Conservation (phyloP, 2,113 vertebrate species). For the Oxygymnocypris stewartii region DNA sequence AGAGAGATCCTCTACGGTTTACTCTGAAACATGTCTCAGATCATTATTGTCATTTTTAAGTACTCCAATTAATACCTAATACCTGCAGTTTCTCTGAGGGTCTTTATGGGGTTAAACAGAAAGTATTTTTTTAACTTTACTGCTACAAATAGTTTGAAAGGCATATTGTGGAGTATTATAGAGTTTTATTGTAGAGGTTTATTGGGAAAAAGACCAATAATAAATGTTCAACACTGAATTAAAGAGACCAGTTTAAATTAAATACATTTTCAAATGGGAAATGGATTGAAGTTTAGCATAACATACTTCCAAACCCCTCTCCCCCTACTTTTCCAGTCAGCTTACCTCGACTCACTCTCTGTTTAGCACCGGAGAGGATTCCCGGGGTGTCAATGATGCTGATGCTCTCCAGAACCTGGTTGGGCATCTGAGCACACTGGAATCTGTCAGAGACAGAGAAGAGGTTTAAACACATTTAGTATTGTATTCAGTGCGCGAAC, state of each 20-base stretch:
- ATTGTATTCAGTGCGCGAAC: not conserved
- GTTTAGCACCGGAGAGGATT: slow-evolving; percentile 88
- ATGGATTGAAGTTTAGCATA: not conserved
- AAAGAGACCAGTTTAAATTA: not conserved
- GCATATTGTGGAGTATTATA: not conserved
- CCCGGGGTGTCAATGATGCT: slow-evolving; percentile 89
- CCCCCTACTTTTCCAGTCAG: slow-evolving; percentile 62
- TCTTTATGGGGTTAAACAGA: not conserved
- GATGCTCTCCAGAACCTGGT: slow-evolving; percentile 91
- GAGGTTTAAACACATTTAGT: not conserved
- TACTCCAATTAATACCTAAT: not conserved
- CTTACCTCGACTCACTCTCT: slow-evolving; percentile 89
- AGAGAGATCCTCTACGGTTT: not conserved
- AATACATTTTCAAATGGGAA: not conserved
- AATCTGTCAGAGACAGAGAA: slow-evolving; percentile 70
- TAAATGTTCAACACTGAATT: not conserved
- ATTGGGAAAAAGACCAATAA: not conserved
- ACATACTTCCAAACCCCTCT: slow-evolving; percentile 14
- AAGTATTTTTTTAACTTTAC: not conserved
- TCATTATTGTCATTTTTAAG: not conserved
- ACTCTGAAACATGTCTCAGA: not conserved
- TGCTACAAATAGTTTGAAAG: not conserved
- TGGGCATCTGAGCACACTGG: slow-evolving; percentile 88
- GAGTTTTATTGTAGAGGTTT: not conserved
- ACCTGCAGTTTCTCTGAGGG: not conserved